phyloP scores from a whole-genome alignment of 2,888 invertebrate genomes.

The Agrochola lota region DNA sequence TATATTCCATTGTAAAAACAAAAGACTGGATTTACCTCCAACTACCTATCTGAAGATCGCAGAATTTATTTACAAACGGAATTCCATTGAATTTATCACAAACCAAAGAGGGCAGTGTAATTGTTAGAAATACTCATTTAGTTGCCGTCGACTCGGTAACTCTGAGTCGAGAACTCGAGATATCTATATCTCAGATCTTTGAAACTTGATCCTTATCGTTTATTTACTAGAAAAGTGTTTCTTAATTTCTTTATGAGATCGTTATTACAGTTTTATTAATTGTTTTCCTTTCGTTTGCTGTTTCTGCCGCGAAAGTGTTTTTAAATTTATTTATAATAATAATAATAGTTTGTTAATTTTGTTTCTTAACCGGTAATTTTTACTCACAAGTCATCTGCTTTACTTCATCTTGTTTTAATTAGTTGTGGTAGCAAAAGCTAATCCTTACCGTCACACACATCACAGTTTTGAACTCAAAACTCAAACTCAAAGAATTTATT shows the following conservation, averaged over 20 bases:
- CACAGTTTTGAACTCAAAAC: no score
- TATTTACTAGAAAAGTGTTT: constrained; percentile 56
- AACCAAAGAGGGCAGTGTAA: constrained; percentile 46
- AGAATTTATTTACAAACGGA: constrained; percentile 50
- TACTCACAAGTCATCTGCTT: not conserved
- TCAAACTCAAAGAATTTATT: no score
- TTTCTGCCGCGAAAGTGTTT: constrained; percentile 35
- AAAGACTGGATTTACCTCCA: constrained; percentile 20
- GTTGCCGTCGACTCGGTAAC: constrained; percentile 25
- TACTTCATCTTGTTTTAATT: not conserved
- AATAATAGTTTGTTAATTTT: constrained; percentile 16
- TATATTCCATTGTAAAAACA: constrained; percentile 13
- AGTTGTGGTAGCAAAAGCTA: not conserved
- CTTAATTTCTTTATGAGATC: constrained; percentile 56
- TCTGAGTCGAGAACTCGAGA: constrained; percentile 12
- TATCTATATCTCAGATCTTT: constrained; percentile 64
- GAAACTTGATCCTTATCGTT: constrained; percentile 61
- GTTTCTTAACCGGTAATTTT: constrained; percentile 1
- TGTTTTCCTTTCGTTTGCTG: constrained; percentile 25
- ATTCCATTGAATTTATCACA: constrained; percentile 52
- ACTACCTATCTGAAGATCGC: constrained; percentile 45
- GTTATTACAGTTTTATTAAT: constrained; percentile 56
- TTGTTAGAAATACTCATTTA: constrained; percentile 58
- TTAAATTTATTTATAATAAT: no score
- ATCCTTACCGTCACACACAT: not conserved